Evolutionary conservation across 2,888 invertebrate species (phyloP).

Genomic region (Eremobia ochroleuca): DNA sequence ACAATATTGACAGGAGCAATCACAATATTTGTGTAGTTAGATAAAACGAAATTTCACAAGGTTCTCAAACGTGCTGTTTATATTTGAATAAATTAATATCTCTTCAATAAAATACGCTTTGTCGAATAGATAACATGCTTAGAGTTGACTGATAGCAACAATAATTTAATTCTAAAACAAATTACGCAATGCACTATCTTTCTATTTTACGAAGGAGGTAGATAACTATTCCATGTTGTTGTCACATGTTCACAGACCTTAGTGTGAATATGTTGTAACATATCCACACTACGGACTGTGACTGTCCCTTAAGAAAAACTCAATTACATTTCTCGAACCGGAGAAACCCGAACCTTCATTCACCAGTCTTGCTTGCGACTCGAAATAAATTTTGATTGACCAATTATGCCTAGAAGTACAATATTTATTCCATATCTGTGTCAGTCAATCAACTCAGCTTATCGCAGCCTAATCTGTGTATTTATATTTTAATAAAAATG

Average conservation of each 20-base stretch:
- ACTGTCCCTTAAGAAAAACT: background rate
- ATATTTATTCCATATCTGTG: background rate
- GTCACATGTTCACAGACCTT: too few species aligned
- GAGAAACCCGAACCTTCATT: too few species aligned
- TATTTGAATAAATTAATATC: constrained; percentile 9
- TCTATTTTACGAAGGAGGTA: background rate
- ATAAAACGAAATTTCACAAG: constrained; percentile 15
- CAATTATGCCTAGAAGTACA: background rate
- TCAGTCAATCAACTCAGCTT: background rate
- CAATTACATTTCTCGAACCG: too few species aligned
- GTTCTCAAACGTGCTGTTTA: background rate
- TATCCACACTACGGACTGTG: background rate
- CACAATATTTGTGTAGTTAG: constrained; percentile 4
- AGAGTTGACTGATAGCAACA: constrained; percentile 2
- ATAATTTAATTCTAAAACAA: background rate
- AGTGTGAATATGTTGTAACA: too few species aligned
- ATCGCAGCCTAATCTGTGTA: background rate
- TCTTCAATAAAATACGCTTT: background rate
- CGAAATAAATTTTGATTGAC: background rate
- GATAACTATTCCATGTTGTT: too few species aligned
- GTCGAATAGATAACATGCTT: constrained; percentile 2
- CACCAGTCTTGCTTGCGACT: background rate
- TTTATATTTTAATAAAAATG: background rate
- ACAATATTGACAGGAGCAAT: constrained; percentile 17
- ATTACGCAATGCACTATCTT: background rate